Base-by-base conservation (phyloP, 2,888 invertebrate genomes). In the Amphipoea oculea region DNA sequence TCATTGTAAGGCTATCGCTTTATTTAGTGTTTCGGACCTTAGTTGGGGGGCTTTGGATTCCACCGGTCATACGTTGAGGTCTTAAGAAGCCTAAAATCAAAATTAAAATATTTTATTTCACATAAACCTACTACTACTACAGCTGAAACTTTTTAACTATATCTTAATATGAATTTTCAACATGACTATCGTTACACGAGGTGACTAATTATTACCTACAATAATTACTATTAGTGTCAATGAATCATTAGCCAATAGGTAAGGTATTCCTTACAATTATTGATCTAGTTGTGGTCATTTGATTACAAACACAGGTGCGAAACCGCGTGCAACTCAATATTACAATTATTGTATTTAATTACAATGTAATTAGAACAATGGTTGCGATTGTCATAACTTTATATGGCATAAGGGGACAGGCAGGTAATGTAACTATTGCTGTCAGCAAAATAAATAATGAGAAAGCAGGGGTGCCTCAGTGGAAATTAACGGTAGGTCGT, bases 261-360 rank as follows among this genome's bases (percentile, higher is more conserved):
- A 73, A 75, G 62, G 42, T 84, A 71, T 84, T 62, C 45, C 73
- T 88, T 89, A 82, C 87, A 82, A 80, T 62, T 80, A 80, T 62
- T 80, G 87, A 69, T 88, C 88, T 79, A 66, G 45, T 85, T 89
- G 89, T 40, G 89, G 89, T 89, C 67, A 12, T 72, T 45, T 48
- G 68, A 76, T 70, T 78, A 83, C 83, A 45, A 77, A 79, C 60
- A 74, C 88, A 87, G 86, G 90, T 89, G 90, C 83, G 78, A 83
- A 82, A 89, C 89, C 88, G 60, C 88, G 75, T 79, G 85, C 78
- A 90, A 89, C 71, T 63, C 67, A 73, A 87, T 90, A 87, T 80
- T 74, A 77, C 62, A 76, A 81, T 83, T 60, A 80, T 80, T 86
- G 82, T 82, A 82, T 89, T 76, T 76, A 40, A 79, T 91, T 91